These are phyloP conservation scores for Chascanopsetta lugubris DNA, from an alignment of 2,113 vertebrate species.

Conservation along the genomic window DNA sequence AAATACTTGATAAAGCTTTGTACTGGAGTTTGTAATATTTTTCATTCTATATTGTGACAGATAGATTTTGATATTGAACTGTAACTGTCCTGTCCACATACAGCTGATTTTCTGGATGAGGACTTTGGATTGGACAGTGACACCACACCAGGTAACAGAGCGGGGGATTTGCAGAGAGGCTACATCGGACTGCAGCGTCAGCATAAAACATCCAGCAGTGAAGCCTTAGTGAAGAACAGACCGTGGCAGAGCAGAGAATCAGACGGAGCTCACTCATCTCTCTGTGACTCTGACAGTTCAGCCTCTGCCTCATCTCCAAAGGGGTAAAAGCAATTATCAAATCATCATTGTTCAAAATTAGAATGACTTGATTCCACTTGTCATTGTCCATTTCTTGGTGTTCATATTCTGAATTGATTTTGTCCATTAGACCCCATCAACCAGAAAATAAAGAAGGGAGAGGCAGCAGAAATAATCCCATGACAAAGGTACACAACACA, in stretches of 20 bases:
- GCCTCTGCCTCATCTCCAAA: conserved; percentile 47
- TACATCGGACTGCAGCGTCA: conserved; percentile 50
- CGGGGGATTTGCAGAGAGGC: conserved; percentile 57
- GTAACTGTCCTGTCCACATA: background rate
- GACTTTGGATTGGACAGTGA: conserved; percentile 46
- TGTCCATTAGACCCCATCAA: conserved; percentile 44
- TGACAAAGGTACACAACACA: conserved; percentile 55
- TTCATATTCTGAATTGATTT: conserved; percentile 12
- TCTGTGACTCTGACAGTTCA: conserved; percentile 50
- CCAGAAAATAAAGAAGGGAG: conserved; percentile 71
- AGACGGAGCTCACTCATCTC: conserved; percentile 41
- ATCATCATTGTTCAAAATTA: too few species aligned
- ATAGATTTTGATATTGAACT: too few species aligned
- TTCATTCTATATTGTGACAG: conserved; percentile 6
- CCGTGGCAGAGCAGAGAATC: conserved; percentile 42
- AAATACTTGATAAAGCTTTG: too few species aligned
- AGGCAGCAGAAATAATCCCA: conserved; percentile 62
- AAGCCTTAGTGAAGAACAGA: conserved; percentile 55
- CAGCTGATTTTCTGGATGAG: conserved; percentile 65
- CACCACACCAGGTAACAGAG: conserved; percentile 8
- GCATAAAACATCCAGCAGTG: conserved; percentile 67
- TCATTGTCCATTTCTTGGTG: background rate
- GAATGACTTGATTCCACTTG: background rate
- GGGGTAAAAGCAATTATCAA: conserved; percentile 61
- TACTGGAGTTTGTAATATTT: background rate